Base-by-base conservation (phyloP, 2,888 invertebrate species). In the Nomada flava region DNA sequence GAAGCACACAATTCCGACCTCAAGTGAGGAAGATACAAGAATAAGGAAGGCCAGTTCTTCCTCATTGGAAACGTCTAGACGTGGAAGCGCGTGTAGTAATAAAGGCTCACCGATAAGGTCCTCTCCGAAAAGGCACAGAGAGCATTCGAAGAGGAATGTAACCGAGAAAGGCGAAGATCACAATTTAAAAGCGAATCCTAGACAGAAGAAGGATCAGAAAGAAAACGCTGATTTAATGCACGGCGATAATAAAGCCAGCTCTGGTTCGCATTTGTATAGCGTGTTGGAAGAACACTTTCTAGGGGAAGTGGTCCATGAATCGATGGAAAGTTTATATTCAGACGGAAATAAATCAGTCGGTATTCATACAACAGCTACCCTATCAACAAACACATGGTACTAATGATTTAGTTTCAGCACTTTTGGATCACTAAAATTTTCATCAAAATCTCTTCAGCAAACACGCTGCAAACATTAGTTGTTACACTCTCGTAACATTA, bases 281-380 rank as follows among this genome's bases (percentile, higher is more conserved):
- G 93, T 94, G 9, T 90, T 94, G 83, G 94, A 94, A 79, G 93
- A 93, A 75, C 92, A 92, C 59, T 92, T 91, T 26, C 89, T 93
- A 26, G 93, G 93, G 63, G 94, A 94, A 75, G 86, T 89, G 36
- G 86, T 91, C 72, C 86, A 89, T 68, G 91, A 91, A 64, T 88
- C 90, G 18, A 83, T 90, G 75, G 93, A 92, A 79, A 92, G 89
- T 89, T 87, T 91, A 79, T 91, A 91, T 87, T 83, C 85, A 76
- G 90, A 87, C 60, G 85, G 81, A 67, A 86, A 86, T 79, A 88
- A 87, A 80, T 89, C 91, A 53, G 87, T 89, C 82, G 90, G 89
- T 88, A 88, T 90, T 89, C 90, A 89, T 83, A 89, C 89, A 71
- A 90, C 89, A 79, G 85, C 90, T 85, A 86, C 90, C 76, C 83